Conservation (phyloP, 2,888 invertebrate genomes). For the Ochropleura plecta region DNA sequence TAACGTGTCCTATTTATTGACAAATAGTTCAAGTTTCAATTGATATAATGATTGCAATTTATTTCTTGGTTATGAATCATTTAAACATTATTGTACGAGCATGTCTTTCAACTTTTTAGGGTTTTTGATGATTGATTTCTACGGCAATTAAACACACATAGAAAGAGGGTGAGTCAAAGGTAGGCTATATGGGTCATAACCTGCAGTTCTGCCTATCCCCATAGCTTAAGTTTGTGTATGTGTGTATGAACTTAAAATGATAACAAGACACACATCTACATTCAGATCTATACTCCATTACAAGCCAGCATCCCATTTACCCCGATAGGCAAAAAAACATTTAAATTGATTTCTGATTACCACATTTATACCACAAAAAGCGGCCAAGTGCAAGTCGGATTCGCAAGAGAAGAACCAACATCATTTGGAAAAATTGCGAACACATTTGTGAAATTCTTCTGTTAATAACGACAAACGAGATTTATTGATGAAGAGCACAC, state of each 20-base stretch:
- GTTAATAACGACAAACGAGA: neutral
- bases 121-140: neutral
- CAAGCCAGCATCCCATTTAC: conserved; percentile 2
- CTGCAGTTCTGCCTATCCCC: neutral
- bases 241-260: neutral
- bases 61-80: conserved; percentile 9
- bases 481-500: neutral
- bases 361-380: conserved; percentile 11
- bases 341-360: conserved; percentile 38
- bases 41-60: conserved; percentile 5
- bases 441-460: neutral
- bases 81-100: neutral
- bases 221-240: neutral
- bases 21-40: conserved; percentile 30
- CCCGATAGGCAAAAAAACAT: conserved; percentile 13
- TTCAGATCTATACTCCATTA: neutral
- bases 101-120: neutral
- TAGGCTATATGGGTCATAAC: no score
- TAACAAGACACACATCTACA: neutral
- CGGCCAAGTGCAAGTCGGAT: no score
- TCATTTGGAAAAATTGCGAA: neutral
- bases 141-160: neutral
- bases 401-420: no score
- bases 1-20: conserved; percentile 35
- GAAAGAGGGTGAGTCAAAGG: no score